These are phyloP conservation scores for Sciaenops ocellatus DNA, from an alignment of 2,797 vertebrate species.

Conservation along the genomic window DNA sequence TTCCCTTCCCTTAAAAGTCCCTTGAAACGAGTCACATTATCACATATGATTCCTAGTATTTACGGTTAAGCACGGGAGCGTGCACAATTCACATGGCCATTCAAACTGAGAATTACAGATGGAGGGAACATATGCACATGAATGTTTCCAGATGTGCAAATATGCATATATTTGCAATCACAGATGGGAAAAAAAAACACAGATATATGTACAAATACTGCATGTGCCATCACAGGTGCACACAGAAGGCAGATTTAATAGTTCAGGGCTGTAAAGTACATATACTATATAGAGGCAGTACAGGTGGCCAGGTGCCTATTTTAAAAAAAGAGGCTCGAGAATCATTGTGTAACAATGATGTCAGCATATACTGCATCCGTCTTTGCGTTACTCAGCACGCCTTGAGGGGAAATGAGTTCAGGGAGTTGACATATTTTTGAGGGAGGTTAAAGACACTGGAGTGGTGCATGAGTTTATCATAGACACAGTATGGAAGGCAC, in stretches of 20 bases:
- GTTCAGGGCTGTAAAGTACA: conserved; percentile 8
- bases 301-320: conserved; percentile 29
- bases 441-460: conserved; percentile 32
- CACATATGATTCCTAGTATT: conserved; percentile 1
- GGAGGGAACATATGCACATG: conserved; percentile 35
- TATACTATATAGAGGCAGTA: neutral
- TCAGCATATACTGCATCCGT: conserved; percentile 36
- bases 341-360: conserved; percentile 39
- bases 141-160: conserved; percentile 46
- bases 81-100: conserved; percentile 9
- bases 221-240: conserved; percentile 18
- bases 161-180: conserved; percentile 16
- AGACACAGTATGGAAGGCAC: conserved; percentile 21
- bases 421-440: conserved; percentile 19
- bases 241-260: conserved; percentile 13
- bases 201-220: conserved; percentile 11
- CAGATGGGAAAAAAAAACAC: conserved; percentile 21
- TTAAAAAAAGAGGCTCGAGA: conserved; percentile 7
- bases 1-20: neutral
- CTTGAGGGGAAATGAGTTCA: conserved; percentile 30
- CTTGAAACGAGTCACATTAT: conserved; percentile 2
- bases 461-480: conserved; percentile 36
- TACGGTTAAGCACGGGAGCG: neutral
- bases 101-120: conserved; percentile 28
- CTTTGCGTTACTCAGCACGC: conserved; percentile 23